Percentiles rank a stretch among this genome's conserved stretches.
These are phyloP conservation scores for Oryzias melastigma DNA, from an alignment of 2,113 vertebrate genomes.

Conservation along the genomic window DNA sequence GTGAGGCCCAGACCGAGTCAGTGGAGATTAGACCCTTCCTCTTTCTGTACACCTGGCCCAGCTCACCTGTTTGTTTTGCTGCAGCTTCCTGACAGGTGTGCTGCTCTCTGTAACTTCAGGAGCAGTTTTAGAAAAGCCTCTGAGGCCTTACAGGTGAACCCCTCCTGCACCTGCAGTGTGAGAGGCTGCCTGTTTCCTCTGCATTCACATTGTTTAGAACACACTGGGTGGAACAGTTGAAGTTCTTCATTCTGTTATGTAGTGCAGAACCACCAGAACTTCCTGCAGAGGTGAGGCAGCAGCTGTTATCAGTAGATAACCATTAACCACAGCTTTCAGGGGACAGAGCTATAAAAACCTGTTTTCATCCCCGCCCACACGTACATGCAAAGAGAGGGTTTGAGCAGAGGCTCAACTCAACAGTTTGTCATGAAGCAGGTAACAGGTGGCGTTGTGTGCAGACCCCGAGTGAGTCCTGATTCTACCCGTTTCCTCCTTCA, in stretches of 20 bases:
- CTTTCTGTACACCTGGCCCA: background rate
- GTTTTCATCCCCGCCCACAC: too few species aligned
- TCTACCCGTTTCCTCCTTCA: too few species aligned
- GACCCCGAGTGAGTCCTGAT: too few species aligned
- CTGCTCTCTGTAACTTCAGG: too few species aligned
- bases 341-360: too few species aligned
- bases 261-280: slow-evolving; percentile 8
- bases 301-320: slow-evolving; percentile 35
- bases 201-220: rapidly evolving
- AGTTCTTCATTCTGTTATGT: background rate
- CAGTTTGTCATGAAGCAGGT: too few species aligned
- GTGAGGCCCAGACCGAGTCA: background rate
- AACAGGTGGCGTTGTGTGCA: too few species aligned
- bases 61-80: background rate
- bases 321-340: slow-evolving; percentile 38
- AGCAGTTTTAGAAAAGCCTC: background rate
- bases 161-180: too few species aligned
- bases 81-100: too few species aligned
- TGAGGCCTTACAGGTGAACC: too few species aligned
- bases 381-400: too few species aligned
- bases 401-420: too few species aligned
- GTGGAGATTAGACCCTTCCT: background rate
- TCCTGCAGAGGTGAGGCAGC: background rate
- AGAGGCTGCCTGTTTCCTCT: background rate
- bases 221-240: background rate